Base-by-base conservation (phyloP, 2,113 vertebrate species). In the Oriolus oriolus region DNA sequence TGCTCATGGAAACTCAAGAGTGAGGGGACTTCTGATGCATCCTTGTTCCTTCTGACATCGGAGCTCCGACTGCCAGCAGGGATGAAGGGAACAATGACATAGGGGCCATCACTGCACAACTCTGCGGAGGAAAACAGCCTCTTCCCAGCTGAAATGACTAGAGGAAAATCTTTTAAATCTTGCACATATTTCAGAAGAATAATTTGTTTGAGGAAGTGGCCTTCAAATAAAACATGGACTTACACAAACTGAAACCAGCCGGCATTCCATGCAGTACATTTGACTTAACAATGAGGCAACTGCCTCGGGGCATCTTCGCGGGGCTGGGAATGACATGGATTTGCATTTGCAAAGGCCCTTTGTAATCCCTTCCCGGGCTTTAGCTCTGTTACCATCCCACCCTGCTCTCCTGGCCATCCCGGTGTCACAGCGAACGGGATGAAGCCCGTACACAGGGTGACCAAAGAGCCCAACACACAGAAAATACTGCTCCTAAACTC, bases 351-450 rank as follows among this genome's bases (percentile, higher is more conserved):
- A 56, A 30, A 83, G 68, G 23, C 18, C 19, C 33, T 47, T 60
- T 31, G 31, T 8, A 14, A 61, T 17, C 33, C 59, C 69, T 49
- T 14, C 5, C 4, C 15, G 35, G 26, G n/a, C 17, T 53, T 28
- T 23, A 31, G n/a, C 50, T 47, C 28, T 10, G 16, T 49, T 35
- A 15, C 8, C 23, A 5, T 16, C 3, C 56, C 11, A 31, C 53
- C 33, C 49, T 10, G 33, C 56, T 45, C 47, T 28, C n/a, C 42
- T 20, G 44, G n/a, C 22, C 14, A 2, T 12, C 54, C 44, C 33
- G 0, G 12, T 59, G 30, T 5, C 21, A 10, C 42, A 17, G n/a
- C 11, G 27, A 64, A 19, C 0, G 2, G 54, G 49, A 61, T 5
- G 50, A 50, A 81, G 60, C 53, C 61, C 2, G 1, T 27, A n/a